Evolutionary conservation across 2,888 invertebrate genomes (phyloP), one percentile per base, ranked within the genome.

Genomic region (Allacma fusca): DNA sequence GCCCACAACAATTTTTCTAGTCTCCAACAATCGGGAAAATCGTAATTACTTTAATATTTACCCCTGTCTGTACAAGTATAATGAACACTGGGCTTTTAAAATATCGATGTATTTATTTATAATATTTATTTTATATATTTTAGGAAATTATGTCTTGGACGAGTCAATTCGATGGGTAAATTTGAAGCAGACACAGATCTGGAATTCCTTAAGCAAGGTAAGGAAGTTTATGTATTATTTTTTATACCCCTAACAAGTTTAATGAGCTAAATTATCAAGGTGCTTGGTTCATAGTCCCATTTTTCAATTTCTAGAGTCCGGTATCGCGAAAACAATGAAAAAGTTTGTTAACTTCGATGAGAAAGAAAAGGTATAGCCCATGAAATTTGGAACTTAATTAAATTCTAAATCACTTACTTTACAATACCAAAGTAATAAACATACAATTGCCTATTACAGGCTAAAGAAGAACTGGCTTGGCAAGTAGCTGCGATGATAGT

Each of bases 401-500:
- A n/a, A n/a, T n/a, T n/a, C n/a, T n/a, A n/a, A n/a, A n/a, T n/a
- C n/a, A n/a, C n/a, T n/a, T n/a, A n/a, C n/a, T n/a, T n/a, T n/a
- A n/a, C n/a, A n/a, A n/a, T n/a, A n/a, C n/a, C 50, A 50, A 19
- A 19, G 2, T n/a, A 50, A 19, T 50, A 50, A 50, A 50, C 2
- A 50, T 50, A 62, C 4, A 19, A 7, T 2, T 62, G 21, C 13
- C 2, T 13, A 29, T 83, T 81, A 65, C 82, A 89, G 89, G 92
- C 92, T 69, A 94, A 97, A 88, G 97, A 98, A 87, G 97, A 97
- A 87, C 92, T 97, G 90, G 98, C 98, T 5, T 95, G 97, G 93
- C 94, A 96, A 88, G 94, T 97, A 81, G 97, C 98, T 29, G 95
- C 96, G 88, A 96, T 96, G 94, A 98, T 98, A 85, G 93, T 98